Base-by-base conservation (phyloP, 2,797 vertebrate species). In the Characodon lateralis region DNA sequence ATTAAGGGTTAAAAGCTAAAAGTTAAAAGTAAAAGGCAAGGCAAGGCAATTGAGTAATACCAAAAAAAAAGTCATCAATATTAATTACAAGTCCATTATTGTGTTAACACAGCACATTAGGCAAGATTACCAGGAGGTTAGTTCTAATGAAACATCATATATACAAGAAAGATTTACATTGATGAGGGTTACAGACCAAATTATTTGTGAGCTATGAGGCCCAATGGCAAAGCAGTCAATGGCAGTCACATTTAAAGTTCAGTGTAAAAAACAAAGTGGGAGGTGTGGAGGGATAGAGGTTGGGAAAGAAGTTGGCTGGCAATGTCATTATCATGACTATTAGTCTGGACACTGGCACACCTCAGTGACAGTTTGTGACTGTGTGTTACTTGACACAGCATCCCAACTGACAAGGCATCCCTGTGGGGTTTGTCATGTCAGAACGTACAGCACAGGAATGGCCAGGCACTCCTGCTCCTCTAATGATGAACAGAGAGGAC, bases 61-160 rank as follows among this genome's bases (percentile, higher is more conserved):
- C 51, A 74, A 90, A 88, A 69, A 18, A 18, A 48, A 89, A 88
- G 91, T 82, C 84, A 91, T 90, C 83, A 80, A 87, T 88, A 86
- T 24, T 84, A 85, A 88, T 31, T 68, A 94, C 92, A 94, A 92
- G 89, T 93, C 89, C 94, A 95, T 94, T 94, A 95, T 93, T 92
- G 89, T 94, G 35, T 94, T 89, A 95, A 94, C 94, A 96, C 94
- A 96, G 92, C 94, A 96, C 95, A 96, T 95, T 94, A 94, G 95
- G 95, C 95, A 95, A 94, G 92, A 95, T 96, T 96, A 96, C 94
- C 95, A 96, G 94, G 94, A 95, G 93, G 93, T 95, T 90, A 93
- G 90, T 95, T 95, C 91, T 95, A 94, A 96, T 95, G 91, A 94
- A 95, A 95, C 95, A 96, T 91, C 85, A 93, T 95, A 95, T 95